Conservation (phyloP, 2,888 invertebrate species). For the Alloscopus bannaensis region DNA sequence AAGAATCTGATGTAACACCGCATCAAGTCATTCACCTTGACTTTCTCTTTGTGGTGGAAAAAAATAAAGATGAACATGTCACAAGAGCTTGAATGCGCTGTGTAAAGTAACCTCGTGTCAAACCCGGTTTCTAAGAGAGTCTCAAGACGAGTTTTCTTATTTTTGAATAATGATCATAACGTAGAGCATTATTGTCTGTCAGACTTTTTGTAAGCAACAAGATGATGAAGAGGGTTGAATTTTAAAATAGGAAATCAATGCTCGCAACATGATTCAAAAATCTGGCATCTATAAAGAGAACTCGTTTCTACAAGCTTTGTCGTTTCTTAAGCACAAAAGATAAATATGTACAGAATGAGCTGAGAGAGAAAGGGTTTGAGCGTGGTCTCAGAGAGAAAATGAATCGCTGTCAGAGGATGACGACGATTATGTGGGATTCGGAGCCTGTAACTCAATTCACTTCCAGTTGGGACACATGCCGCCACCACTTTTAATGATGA, state of each 20-base stretch:
- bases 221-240: no score
- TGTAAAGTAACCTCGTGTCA: conserved; percentile 1
- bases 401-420: conserved; percentile 42
- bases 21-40: not conserved
- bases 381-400: conserved; percentile 6
- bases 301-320: conserved; percentile 13
- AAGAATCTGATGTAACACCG: conserved; percentile 2
- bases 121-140: no score
- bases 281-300: no score
- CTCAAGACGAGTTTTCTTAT: conserved; percentile 28
- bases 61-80: conserved; percentile 56
- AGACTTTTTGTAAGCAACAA: no score
- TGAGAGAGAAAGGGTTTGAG: not conserved
- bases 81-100: conserved; percentile 22
- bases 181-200: no score
- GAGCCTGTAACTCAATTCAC: conserved; percentile 62
- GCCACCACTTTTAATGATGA: conserved; percentile 64
- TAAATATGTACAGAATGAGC: not conserved
- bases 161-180: conserved; percentile 45
- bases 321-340: conserved; percentile 1
- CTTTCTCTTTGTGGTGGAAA: no score
- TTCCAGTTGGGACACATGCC: conserved; percentile 62
- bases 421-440: conserved; percentile 48
- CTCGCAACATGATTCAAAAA: no score
- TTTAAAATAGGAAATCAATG: conserved; percentile 45